These are phyloP conservation scores for Cotesia typhae DNA, from an alignment of 1,140 invertebrate genomes.

Conservation along the genomic window DNA sequence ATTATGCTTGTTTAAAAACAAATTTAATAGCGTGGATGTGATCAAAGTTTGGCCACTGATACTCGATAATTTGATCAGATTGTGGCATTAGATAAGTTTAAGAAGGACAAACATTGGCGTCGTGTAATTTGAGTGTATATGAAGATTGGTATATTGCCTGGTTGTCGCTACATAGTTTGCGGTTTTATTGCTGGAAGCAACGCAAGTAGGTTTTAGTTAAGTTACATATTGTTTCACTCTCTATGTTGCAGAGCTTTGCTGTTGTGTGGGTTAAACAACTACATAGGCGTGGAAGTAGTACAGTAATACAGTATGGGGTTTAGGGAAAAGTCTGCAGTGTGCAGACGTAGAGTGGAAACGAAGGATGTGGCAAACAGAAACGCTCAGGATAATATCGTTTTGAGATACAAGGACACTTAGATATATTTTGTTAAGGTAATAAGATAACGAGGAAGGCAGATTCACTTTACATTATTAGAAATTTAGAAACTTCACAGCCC, in stretches of 20 bases:
- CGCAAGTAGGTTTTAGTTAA: conserved; percentile 29
- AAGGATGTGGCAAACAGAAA: conserved; percentile 24
- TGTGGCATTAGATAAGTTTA: conserved; percentile 49
- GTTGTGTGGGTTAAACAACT: conserved; percentile 14
- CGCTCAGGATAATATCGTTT: no score
- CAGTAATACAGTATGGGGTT: no score
- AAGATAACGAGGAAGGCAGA: conserved; percentile 44
- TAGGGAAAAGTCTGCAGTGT: no score
- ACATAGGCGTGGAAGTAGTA: background rate
- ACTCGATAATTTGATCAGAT: conserved; percentile 42
- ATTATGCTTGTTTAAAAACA: no score
- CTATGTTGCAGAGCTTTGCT: conserved; percentile 30
- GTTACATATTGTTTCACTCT: conserved; percentile 24
- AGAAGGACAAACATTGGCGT: conserved; percentile 46
- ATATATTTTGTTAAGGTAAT: conserved; percentile 38
- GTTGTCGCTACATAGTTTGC: conserved; percentile 41
- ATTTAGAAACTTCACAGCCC: conserved; percentile 34
- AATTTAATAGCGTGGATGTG: no score
- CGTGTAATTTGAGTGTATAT: conserved; percentile 39
- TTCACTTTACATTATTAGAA: conserved; percentile 49
- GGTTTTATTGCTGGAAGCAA: conserved; percentile 36
- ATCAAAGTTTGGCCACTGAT: no score
- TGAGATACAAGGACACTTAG: conserved; percentile 29
- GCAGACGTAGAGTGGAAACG: conserved; percentile 9
- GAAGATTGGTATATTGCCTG: conserved; percentile 28